Conservation (phyloP, 2,888 invertebrate genomes). For the Euspilapteryx auroguttella region DNA sequence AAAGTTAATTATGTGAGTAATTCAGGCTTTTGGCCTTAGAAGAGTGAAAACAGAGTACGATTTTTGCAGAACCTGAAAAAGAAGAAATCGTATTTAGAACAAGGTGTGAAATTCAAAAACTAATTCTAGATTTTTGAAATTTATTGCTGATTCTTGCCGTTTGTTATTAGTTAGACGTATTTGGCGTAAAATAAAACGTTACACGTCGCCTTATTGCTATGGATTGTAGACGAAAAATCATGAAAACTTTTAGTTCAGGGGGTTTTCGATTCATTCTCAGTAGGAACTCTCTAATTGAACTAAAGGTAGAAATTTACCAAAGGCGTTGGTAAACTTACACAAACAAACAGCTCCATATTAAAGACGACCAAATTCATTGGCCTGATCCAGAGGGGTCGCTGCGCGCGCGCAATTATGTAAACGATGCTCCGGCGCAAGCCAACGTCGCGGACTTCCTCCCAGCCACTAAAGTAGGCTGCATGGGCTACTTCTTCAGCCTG, state of each 20-base stretch:
- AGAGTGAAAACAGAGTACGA: slow-evolving; percentile 11
- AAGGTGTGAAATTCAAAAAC: too few relatives aligned
- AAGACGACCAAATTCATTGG: slow-evolving; percentile 11
- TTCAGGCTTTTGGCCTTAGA: slow-evolving; percentile 3
- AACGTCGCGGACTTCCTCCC: slow-evolving; percentile 11
- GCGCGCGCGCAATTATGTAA: slow-evolving; percentile 11
- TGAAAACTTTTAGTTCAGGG: too few relatives aligned
- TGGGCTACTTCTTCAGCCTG: slow-evolving; percentile 11
- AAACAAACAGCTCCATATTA: slow-evolving; percentile 13
- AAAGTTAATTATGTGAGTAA: background rate
- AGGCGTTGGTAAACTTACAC: too few relatives aligned
- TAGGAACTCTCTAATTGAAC: too few relatives aligned
- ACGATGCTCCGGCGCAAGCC: slow-evolving; percentile 9
- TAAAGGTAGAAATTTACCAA: too few relatives aligned
- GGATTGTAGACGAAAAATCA: too few relatives aligned
- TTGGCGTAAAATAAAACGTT: too few relatives aligned
- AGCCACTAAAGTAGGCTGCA: slow-evolving; percentile 9
- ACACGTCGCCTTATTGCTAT: too few relatives aligned
- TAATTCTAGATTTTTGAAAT: too few relatives aligned
- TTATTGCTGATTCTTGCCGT: too few relatives aligned
- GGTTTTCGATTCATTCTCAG: too few relatives aligned
- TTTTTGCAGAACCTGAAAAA: slow-evolving; percentile 12
- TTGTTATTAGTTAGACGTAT: background rate
- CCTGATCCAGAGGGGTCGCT: slow-evolving; percentile 10
- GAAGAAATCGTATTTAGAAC: too few relatives aligned